A percentile compares a stretch with the other conserved stretches of the same genome.
phyloP scores from a whole-genome alignment of 2,888 invertebrate species.

The Caenorhabditis sulstoni region DNA sequence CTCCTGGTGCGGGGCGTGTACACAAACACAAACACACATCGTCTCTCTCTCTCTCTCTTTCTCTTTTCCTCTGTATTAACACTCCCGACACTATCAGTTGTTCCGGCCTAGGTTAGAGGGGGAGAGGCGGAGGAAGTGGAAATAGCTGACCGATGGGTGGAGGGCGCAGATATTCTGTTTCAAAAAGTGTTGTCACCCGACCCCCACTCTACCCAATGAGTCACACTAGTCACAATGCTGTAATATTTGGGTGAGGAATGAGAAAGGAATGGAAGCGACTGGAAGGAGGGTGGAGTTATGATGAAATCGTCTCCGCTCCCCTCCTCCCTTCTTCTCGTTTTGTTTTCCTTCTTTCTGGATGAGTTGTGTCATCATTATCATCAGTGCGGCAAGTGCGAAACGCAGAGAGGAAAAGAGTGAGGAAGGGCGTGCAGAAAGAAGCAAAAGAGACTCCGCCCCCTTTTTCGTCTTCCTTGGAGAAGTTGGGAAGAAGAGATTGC shows the following conservation, averaged over 20 bases:
- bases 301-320: not conserved
- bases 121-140: constrained; percentile 19
- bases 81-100: constrained; percentile 35
- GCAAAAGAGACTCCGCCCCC: no score
- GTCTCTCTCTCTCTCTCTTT: not conserved
- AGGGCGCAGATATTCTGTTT: constrained; percentile 12
- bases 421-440: no score
- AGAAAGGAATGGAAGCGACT: not conserved
- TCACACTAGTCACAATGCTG: constrained; percentile 50
- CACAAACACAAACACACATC: not conserved
- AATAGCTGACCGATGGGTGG: no score
- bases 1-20: no score
- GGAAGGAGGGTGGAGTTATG: not conserved
- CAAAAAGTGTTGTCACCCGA: constrained; percentile 43
- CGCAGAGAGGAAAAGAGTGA: no score
- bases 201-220: constrained; percentile 19
- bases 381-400: no score
- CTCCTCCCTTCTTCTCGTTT: no score
- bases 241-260: constrained; percentile 14
- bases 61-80: not conserved
- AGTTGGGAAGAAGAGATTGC: no score
- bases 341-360: no score
- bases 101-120: constrained; percentile 30
- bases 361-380: no score
- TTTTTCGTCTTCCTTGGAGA: no score